Base-by-base conservation (phyloP, 2,113 vertebrate species). In the Notarius quadriscutis region DNA sequence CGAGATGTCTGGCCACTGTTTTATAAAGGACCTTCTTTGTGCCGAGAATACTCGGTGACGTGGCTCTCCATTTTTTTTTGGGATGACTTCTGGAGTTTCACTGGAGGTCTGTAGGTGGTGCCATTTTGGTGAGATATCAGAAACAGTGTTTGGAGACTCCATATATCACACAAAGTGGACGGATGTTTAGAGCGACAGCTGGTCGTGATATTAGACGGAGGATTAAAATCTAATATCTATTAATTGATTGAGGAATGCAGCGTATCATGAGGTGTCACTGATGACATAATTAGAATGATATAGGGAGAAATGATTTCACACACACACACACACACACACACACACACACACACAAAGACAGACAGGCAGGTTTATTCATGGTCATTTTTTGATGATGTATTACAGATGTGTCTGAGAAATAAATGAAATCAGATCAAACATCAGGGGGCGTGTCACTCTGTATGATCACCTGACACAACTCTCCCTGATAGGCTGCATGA, bases 101-200 rank as follows among this genome's bases (percentile, higher is more conserved):
- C 25, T 22, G 2, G 41, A 48, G 51, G 20, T 25, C 50, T 78
- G 48, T 55, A 78, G 50, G 75, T 78, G 75, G 75, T 12, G 25
- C 50, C 75, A 78, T 78, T 78, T 78, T 78, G 25, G 25, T 78
- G 50, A 27, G 74, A 55, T 55, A 74, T 48, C 9, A 74, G 41
- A 11, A 50, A 22, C 9, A 1, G 48, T 51, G 74, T 48, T 77
- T 51, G 22, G 48, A 0, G 12, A 34, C 30, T 22, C 30, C 14
- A 34, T 1, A 1, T 67, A 11, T 8, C 7, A 41, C 30, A n/a
- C n/a, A 67, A 27, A 67, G 25, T 67, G 63, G 63, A 27, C 11
- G 15, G 67, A 71, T 34, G 9, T 48, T 20, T 27, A 5, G n/a
- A 30, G 12, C 1, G 11, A 4, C 11, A 4, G 10, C 65, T 30